Evolutionary conservation across 2,113 vertebrate genomes (phyloP), one percentile per base, ranked within the genome.

Genomic region (Aegotheles bennettii): DNA sequence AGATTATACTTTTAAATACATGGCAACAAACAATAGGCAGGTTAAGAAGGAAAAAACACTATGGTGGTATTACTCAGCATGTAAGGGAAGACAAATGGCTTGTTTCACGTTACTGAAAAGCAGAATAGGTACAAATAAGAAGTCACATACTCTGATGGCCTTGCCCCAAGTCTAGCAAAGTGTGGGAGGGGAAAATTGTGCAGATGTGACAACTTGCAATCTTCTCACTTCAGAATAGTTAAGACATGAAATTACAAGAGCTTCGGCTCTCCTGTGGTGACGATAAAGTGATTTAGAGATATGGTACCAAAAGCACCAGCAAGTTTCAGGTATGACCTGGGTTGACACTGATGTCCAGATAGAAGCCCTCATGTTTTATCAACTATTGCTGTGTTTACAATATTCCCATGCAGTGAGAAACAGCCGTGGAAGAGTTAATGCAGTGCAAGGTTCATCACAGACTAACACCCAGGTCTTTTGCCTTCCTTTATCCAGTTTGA

Each of bases 51-150:
- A 87, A 64, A 54, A 54, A 79, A 42, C 17, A 7, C 38, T 20
- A 1, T 1, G 1, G 42, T 0, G 1, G 8, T n/a, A 17, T 36
- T 54, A 13, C 45, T 76, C n/a, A 64, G 59, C 28, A 13, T 25
- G 12, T 6, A n/a, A 69, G 47, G 38, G 53, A 64, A 69, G 43
- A 56, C 16, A 77, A 88, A 53, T 4, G 10, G 11, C 21, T 61
- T 17, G 0, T 59, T 90, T 84, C 19, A 7, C 16, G 1, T 20
- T 23, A 36, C 13, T 33, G 8, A 4, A 31, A 51, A 53, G 24
- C 45, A 31, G 4, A 35, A 69, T 12, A 61, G 29, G 29, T 18
- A 70, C 54, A 91, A 47, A 87, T 13, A 26, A 80, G 36, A 68
- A 77, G 19, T 24, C n/a, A 53, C 0, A 3, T 7, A 17, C 31